Base-by-base conservation (phyloP, 2,113 vertebrate genomes). In the Paracanthobrama guichenoti region DNA sequence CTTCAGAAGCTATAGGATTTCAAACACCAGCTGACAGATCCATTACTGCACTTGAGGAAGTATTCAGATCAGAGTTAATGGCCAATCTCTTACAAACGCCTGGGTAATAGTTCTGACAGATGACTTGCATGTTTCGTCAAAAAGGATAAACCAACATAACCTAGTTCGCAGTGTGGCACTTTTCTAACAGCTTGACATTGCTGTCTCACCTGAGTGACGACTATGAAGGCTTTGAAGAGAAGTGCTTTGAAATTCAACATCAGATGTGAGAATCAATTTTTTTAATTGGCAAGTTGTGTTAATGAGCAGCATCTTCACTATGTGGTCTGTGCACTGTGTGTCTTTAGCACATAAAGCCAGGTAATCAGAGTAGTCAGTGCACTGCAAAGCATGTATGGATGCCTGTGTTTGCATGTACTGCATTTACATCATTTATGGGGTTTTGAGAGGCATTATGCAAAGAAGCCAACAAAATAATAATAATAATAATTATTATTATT, bases 181-280 rank as follows among this genome's bases (percentile, higher is more conserved):
- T n/a, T 31, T 22, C 55, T 44, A 74, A 64, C 55, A 13, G 77
- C 66, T 79, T 80, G 55, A 62, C 69, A 85, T 64, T 24, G 55
- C 20, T 53, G 39, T 53, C 59, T 88, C 82, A 86, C 73, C 82
- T 75, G 79, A 59, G 44, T 24, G 53, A 59, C 64, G 85, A 86
- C 86, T 31, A 79, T 2, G 67, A 60, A 4, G 81, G 84, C 87
- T 92, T 92, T 90, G 86, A 92, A 90, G 88, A 87, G 72, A 50
- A 83, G 64, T 48, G 79, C 77, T 94, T 92, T 94, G 93, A 93
- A 90, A 91, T 88, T 83, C 72, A 60, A 89, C 82, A 90, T 87
- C 91, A 91, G 89, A 90, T 91, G 91, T 88, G 86, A 81, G 5
- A 55, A 57, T 78, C 24, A 74, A 84, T 64, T 69, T 77, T 57